Evolutionary conservation across 2,888 invertebrate genomes (phyloP), one percentile per base, ranked within the genome.

Genomic region (Tetramorium bicarinatum): DNA sequence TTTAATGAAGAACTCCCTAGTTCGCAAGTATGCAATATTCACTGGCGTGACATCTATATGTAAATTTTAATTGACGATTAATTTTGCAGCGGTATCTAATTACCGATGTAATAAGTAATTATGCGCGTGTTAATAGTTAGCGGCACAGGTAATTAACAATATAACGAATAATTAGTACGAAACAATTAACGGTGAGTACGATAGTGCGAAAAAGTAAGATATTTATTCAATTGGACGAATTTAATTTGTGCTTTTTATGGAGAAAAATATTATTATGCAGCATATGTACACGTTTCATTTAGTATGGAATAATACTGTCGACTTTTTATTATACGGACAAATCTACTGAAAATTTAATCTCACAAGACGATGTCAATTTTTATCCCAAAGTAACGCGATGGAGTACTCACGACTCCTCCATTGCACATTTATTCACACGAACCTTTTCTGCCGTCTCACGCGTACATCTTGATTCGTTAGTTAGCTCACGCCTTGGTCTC

Each of bases 1-100:
- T 67, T 77, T 56, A 38, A 56, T 29, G 2, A 67, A 67, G 54
- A 13, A 8, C 2, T 25, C 8, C 8, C 25, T 59, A 41, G 18
- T 47, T 54, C 54, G 44, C 77, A 77, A 75, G 34, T 75, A 6
- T 29, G 18, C 25, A 49, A 54, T 77, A 38, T 44, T 34, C 34
- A 44, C n/a, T 21, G 21, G 15, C 13, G 34, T 13, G 74, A 71
- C 29, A 79, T 79, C 72, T 59, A 59, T 72, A 71, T 56, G 29
- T 79, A 21, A 72, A 54, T 71, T 79, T 79, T 72, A 79, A 79
- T 79, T 79, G 79, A 79, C 72, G 47, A 59, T 79, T 79, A 79
- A 79, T 71, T 79, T 79, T 7, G 21, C 21, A 71, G 21, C 41
- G 38, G 13, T 61, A 72, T 79, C 59, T 79, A 79, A 79, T 79